Evolutionary conservation across 2,888 invertebrate species (phyloP), one percentile per base, ranked within the genome.

Genomic region (Caenorhabditis doughertyi): DNA sequence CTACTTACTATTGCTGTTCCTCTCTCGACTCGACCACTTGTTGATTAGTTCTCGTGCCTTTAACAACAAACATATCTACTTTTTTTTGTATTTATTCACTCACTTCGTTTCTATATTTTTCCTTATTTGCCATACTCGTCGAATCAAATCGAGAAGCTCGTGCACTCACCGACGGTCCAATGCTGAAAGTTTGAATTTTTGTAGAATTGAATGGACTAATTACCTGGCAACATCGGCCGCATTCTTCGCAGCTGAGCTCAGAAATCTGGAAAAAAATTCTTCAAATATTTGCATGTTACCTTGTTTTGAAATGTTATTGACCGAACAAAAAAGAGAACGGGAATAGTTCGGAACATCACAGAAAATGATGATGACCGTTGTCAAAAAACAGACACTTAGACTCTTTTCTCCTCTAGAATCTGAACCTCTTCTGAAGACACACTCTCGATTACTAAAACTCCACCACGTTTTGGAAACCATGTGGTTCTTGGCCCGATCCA

Each of bases 131-230:
- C 58, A 77, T 55, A 56, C 71, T 60, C n/a, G 84, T 62, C 18
- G 85, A 64, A 68, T 88, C 88, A 81, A 88, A 88, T 29, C 88
- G 83, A n/a, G 88, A 88, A 13, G 88, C 88, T 29, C 88, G 44
- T 32, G 72, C 60, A 44, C 81, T 82, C 21, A 88, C 88, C 8
- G 88, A 85, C 16, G 88, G 85, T 55, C 88, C 88, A 53, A 88
- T 64, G 51, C 88, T 87, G 77, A 27, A 85, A 80, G 18, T 47
- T 47, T 25, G 29, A 51, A 35, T 8, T 8, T 32, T 51, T 39
- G 3, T 16, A 5, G 11, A 9, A 4, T 39, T 9, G 16, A 39
- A 13, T 13, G 13, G 13, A 39, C 11, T 2, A 39, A 39, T 39
- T 13, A 85, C 85, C 85, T 85, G 32, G 84, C 83, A 32, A 85